Conservation (phyloP, 2,888 invertebrate species). For the Macrophya alboannulata region DNA sequence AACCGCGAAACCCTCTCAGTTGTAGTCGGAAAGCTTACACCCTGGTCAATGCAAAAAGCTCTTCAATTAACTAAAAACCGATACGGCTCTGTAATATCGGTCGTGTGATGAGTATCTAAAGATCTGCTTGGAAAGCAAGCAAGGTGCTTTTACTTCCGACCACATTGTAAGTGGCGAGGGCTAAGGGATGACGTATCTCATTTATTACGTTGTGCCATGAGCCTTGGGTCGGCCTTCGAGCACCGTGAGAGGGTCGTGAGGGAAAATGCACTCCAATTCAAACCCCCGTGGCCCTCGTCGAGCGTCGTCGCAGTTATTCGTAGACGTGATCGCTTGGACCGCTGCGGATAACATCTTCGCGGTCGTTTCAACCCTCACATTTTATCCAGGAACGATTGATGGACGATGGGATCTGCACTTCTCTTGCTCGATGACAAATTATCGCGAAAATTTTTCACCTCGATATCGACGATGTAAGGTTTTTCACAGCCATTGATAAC, state of each 20-base stretch:
- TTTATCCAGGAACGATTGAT: constrained; percentile 16
- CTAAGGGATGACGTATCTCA: constrained; percentile 27
- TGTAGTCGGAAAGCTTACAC: not conserved
- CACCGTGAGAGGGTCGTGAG: not conserved
- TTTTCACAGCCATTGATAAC: not conserved
- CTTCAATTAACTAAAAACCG: not conserved
- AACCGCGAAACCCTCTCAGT: constrained; percentile 2
- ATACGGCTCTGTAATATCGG: not conserved
- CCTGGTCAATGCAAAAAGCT: not conserved
- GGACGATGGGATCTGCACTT: constrained; percentile 5
- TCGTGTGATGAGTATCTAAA: not conserved
- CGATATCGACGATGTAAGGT: not conserved
- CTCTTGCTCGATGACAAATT: constrained; percentile 10
- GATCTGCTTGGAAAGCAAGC: not conserved
- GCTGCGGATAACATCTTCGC: not conserved
- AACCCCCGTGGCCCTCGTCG: not conserved
- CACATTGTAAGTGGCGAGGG: not conserved
- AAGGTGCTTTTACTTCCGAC: not conserved
- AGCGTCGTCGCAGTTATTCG: constrained; percentile 1
- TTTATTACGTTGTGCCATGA: constrained; percentile 19
- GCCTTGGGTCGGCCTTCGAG: constrained; percentile 16
- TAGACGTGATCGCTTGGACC: constrained; percentile 18
- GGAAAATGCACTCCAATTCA: constrained; percentile 21
- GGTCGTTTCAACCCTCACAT: constrained; percentile 27
- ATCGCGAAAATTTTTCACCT: not conserved